phyloP scores from a whole-genome alignment of 2,888 invertebrate species.

The Apamea sordens region DNA sequence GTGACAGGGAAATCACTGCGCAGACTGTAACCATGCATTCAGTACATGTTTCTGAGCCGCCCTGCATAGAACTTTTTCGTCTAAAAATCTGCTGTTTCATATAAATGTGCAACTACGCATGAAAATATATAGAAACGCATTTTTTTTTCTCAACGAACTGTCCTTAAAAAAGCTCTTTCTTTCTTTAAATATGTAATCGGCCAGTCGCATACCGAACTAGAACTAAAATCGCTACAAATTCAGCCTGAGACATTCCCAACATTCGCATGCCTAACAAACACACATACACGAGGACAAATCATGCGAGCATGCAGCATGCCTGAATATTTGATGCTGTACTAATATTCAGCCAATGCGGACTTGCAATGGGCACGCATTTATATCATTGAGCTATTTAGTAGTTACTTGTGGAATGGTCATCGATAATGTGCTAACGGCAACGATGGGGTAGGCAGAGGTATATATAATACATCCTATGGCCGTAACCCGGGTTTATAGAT shows the following conservation, averaged over 20 bases:
- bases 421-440: background rate
- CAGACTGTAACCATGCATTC: too few relatives aligned
- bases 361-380: background rate
- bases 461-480: background rate
- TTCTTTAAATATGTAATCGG: too few relatives aligned
- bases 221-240: background rate
- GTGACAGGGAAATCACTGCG: too few relatives aligned
- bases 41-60: too few relatives aligned
- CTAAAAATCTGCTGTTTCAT: too few relatives aligned
- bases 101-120: too few relatives aligned
- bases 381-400: background rate
- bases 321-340: background rate
- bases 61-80: too few relatives aligned
- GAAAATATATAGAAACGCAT: too few relatives aligned
- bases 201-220: too few relatives aligned
- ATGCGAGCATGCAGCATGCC: background rate
- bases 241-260: background rate
- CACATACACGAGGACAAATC: background rate
- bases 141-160: background rate
- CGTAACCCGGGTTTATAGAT: too few relatives aligned
- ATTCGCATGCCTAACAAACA: background rate
- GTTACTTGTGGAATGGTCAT: background rate
- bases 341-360: constrained; percentile 6
- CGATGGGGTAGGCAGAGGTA: background rate
- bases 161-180: too few relatives aligned